A percentile compares a stretch with the other conserved stretches of the same genome.
Evolutionary conservation across 2,888 invertebrate species (phyloP).

Genomic region (Automeris io): DNA sequence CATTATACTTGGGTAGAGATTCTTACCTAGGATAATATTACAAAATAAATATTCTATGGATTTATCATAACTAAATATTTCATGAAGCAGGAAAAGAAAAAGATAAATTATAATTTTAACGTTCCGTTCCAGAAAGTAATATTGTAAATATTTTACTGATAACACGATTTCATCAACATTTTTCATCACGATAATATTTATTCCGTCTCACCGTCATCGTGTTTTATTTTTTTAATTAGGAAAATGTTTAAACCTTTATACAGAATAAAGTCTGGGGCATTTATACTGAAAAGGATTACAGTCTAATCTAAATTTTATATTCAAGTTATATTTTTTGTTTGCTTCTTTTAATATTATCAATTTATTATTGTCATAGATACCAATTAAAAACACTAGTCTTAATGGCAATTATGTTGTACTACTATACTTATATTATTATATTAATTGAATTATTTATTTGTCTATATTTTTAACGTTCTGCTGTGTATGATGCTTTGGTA

Average conservation of each 20-base stretch:
- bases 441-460: too few relatives aligned
- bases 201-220: conserved; percentile 17
- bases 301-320: conserved; percentile 46
- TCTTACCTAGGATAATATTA: background rate
- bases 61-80: background rate
- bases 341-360: too few relatives aligned
- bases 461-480: conserved; percentile 29
- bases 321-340: too few relatives aligned
- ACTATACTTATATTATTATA: too few relatives aligned
- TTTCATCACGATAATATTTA: conserved; percentile 26
- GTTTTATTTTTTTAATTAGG: conserved; percentile 31
- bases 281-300: conserved; percentile 30
- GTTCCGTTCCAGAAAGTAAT: background rate
- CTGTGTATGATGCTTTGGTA: conserved; percentile 23
- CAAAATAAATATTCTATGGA: too few relatives aligned
- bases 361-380: too few relatives aligned
- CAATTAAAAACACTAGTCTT: too few relatives aligned
- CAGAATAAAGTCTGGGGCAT: conserved; percentile 43
- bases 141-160: conserved; percentile 7
- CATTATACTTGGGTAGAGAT: background rate
- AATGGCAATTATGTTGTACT: too few relatives aligned
- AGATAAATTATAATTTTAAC: background rate
- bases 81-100: background rate
- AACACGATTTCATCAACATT: conserved; percentile 9
- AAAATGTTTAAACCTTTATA: conserved; percentile 43